These are phyloP conservation scores for Sphenodon punctatus DNA, from an alignment of 2,797 vertebrate species.

Conservation along the genomic window DNA sequence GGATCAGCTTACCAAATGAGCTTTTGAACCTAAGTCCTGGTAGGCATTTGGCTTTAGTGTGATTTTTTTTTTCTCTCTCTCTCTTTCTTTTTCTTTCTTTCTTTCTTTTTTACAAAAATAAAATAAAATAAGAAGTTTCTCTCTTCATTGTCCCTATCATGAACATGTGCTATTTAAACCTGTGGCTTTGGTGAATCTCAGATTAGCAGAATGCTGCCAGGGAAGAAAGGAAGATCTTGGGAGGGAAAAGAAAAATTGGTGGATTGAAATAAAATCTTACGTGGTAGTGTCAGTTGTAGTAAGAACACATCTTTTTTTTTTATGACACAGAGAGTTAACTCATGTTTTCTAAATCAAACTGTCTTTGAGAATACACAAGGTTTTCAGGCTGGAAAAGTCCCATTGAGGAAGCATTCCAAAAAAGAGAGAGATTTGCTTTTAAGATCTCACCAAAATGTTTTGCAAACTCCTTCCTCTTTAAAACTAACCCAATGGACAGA, in stretches of 20 bases:
- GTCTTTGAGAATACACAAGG: neutral
- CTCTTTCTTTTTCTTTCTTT: too few relatives aligned
- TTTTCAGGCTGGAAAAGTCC: rapidly evolving
- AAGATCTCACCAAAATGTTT: neutral
- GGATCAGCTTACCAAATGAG: conserved; percentile 45
- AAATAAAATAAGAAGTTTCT: neutral
- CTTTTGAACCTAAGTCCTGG: conserved; percentile 71
- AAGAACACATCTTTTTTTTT: neutral
- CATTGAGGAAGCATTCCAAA: neutral
- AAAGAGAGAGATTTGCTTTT: neutral
- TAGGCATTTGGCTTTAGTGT: conserved; percentile 49
- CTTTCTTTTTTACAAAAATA: too few relatives aligned
- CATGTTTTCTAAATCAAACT: neutral
- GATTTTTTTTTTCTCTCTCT: neutral
- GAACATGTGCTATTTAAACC: conserved; percentile 10
- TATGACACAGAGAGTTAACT: neutral
- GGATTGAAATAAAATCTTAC: conserved; percentile 35
- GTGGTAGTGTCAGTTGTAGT: conserved; percentile 8
- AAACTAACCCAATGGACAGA: neutral
- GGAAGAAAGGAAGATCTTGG: neutral
- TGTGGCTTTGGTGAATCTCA: conserved; percentile 30
- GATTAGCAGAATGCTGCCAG: conserved; percentile 14
- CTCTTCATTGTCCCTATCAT: neutral
- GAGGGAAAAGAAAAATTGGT: conserved; percentile 49
- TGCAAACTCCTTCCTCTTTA: neutral